Conservation (phyloP, 2,888 invertebrate species). For the Oscheius myriophilus region DNA sequence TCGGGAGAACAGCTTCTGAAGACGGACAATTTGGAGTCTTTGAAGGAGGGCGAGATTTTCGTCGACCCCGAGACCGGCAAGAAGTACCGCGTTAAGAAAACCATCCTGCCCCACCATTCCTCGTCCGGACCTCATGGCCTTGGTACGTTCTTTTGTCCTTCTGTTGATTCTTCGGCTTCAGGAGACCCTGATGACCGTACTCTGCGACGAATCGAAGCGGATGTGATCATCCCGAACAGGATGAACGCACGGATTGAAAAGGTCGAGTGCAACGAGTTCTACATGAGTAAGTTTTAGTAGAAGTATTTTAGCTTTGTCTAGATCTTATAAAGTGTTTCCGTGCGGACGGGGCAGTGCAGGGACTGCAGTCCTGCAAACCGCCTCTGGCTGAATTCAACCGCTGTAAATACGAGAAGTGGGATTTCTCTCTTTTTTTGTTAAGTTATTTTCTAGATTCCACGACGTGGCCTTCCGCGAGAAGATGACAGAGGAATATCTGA, state of each 20-base stretch:
- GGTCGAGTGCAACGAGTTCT: slow-evolving; percentile 79
- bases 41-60: slow-evolving; percentile 66
- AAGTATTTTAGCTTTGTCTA: slow-evolving; percentile 16
- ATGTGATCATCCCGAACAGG: slow-evolving; percentile 87
- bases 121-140: slow-evolving; percentile 63
- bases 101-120: slow-evolving; percentile 62
- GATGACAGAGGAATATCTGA: slow-evolving; percentile 65
- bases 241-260: slow-evolving; percentile 84
- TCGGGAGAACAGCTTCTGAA: slow-evolving; percentile 15
- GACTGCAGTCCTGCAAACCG: slow-evolving; percentile 59
- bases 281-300: slow-evolving; percentile 44
- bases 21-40: slow-evolving; percentile 51
- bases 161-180: slow-evolving; percentile 30
- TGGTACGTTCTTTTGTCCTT: slow-evolving; percentile 38
- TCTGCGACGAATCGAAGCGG: slow-evolving; percentile 87
- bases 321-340: slow-evolving; percentile 64
- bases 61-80: slow-evolving; percentile 64
- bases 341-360: slow-evolving; percentile 59
- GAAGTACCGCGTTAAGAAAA: slow-evolving; percentile 64
- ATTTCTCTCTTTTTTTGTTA: not conserved
- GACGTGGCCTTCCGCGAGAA: slow-evolving; percentile 62
- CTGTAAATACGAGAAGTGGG: slow-evolving; percentile 66
- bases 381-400: slow-evolving; percentile 60
- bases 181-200: slow-evolving; percentile 83
- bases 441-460: slow-evolving; percentile 56